Evolutionary conservation across 1,140 invertebrate species (phyloP).

Genomic region (Helicoverpa armigera): DNA sequence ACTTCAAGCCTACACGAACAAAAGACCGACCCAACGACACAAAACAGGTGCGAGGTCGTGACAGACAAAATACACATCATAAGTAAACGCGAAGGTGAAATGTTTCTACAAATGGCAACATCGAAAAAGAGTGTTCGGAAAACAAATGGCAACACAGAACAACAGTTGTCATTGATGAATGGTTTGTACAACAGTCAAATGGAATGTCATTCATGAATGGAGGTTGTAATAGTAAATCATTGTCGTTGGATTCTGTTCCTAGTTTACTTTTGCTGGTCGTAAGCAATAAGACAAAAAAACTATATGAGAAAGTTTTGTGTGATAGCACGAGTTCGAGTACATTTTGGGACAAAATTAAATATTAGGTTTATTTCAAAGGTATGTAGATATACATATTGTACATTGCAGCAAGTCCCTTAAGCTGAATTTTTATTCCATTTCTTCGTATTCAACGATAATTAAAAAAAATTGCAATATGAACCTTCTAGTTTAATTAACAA

Average conservation of each 20-base stretch:
- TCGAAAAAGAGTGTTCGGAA: conserved; percentile 48
- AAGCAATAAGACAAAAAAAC: conserved; percentile 32
- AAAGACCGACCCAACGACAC: background rate
- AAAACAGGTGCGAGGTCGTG: conserved; percentile 10
- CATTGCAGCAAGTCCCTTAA: too few relatives aligned
- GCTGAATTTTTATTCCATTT: too few relatives aligned
- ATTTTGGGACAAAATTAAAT: too few relatives aligned
- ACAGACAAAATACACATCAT: conserved; percentile 34
- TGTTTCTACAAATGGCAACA: conserved; percentile 34
- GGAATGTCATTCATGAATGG: conserved; percentile 67
- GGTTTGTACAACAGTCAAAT: conserved; percentile 52
- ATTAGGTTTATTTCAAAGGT: too few relatives aligned
- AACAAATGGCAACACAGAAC: conserved; percentile 62
- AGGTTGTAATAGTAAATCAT: conserved; percentile 66
- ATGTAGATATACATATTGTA: too few relatives aligned
- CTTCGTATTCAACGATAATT: too few relatives aligned
- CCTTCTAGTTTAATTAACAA: too few relatives aligned
- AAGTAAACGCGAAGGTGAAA: conserved; percentile 13
- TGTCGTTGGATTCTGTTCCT: conserved; percentile 56
- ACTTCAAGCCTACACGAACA: background rate
- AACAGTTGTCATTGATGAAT: conserved; percentile 67
- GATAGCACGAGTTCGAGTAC: too few relatives aligned
- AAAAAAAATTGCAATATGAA: too few relatives aligned
- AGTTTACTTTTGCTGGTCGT: conserved; percentile 21
- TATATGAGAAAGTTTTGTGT: conserved; percentile 14